These are phyloP conservation scores for Ecliptopera silaceata DNA, from an alignment of 2,888 invertebrate genomes.

Conservation along the genomic window DNA sequence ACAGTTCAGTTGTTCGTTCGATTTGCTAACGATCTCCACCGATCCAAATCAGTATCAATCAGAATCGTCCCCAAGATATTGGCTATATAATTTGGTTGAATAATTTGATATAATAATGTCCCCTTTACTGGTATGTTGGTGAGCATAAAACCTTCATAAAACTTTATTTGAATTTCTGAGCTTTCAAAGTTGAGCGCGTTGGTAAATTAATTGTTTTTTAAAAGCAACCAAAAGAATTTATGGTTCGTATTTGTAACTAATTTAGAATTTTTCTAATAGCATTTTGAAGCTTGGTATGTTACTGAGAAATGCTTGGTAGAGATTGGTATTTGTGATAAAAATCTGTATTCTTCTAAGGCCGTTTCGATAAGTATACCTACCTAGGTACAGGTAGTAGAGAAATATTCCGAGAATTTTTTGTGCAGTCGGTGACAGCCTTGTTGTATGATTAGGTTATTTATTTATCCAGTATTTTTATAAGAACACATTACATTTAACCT, in stretches of 20 bases:
- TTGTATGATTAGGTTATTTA: neutral
- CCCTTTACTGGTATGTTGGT: neutral
- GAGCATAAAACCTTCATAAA: conserved; percentile 9
- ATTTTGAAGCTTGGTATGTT: conserved; percentile 33
- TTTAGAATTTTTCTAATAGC: conserved; percentile 36
- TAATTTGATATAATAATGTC: no score
- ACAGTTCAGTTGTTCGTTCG: no score
- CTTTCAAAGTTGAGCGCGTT: conserved; percentile 11
- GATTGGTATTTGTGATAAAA: conserved; percentile 32
- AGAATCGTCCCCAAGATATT: no score
- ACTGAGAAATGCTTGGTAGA: conserved; percentile 35
- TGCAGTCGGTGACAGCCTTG: conserved; percentile 1
- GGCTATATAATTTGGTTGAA: no score
- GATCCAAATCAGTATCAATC: no score
- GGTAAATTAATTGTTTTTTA: conserved; percentile 23
- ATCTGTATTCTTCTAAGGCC: conserved; percentile 26
- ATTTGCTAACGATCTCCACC: no score
- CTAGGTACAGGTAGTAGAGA: conserved; percentile 7
- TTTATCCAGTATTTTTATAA: neutral
- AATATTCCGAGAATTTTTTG: conserved; percentile 18
- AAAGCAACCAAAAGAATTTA: conserved; percentile 23
- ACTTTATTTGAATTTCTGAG: conserved; percentile 14
- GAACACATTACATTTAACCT: no score
- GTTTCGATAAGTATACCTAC: conserved; percentile 10
- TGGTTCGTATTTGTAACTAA: conserved; percentile 29